Conservation (phyloP, 2,797 vertebrate species). For the Vireo griseus region DNA sequence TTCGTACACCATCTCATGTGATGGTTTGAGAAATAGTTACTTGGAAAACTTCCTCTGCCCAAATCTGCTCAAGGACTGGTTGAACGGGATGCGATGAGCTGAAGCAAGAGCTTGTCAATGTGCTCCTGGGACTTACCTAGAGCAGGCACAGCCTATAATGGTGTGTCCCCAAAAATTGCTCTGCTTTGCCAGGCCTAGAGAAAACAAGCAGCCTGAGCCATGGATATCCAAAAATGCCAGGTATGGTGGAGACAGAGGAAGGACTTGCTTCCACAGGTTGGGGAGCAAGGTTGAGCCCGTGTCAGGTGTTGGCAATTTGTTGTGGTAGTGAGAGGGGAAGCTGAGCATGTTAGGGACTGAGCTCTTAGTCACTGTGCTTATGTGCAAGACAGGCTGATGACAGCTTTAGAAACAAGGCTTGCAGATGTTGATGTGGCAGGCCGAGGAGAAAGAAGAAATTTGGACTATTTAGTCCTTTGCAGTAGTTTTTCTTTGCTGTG, state of each 20-base stretch:
- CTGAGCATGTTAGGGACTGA: neutral
- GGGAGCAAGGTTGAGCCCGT: neutral
- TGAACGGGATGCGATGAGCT: neutral
- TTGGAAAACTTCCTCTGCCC: neutral
- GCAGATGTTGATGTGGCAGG: neutral
- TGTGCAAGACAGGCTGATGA: neutral
- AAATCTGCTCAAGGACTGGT: neutral
- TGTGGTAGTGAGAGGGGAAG: neutral
- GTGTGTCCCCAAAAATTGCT: neutral
- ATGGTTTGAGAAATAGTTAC: neutral
- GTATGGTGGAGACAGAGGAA: neutral
- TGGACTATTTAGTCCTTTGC: neutral
- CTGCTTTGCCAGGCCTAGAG: neutral
- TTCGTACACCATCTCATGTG: neutral
- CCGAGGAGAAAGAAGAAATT: neutral
- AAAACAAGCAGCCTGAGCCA: neutral
- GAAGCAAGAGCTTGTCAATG: neutral
- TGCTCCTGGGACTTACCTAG: neutral
- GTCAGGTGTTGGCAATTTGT: neutral
- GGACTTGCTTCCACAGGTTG: rapidly evolving
- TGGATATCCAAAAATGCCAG: neutral
- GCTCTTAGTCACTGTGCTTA: rapidly evolving
- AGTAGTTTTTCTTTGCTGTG: neutral
- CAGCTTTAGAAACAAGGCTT: neutral
- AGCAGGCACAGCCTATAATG: rapidly evolving